Percentiles rank a stretch among this genome's conserved stretches.
Evolutionary conservation across 2,888 invertebrate genomes (phyloP).

Genomic region (Apantesis nais): DNA sequence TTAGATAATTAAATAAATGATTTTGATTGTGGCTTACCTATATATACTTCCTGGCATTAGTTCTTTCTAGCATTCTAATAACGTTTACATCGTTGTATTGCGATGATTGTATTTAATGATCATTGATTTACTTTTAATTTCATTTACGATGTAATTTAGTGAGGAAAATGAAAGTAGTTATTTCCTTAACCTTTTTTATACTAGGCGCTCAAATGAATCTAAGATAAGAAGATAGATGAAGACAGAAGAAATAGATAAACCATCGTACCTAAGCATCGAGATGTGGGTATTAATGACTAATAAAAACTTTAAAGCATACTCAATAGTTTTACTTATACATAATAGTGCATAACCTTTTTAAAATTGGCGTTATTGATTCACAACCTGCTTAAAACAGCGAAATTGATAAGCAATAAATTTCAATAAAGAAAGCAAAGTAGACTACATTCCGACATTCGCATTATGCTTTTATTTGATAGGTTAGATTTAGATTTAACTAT

Average conservation of each 20-base stretch:
- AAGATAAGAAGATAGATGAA: slow-evolving; percentile 75
- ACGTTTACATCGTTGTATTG: background rate
- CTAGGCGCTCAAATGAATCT: slow-evolving; percentile 79
- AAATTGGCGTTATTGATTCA: background rate
- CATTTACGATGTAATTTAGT: background rate
- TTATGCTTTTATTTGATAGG: too few relatives aligned
- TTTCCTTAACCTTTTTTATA: slow-evolving; percentile 65
- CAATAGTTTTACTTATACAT: slow-evolving; percentile 22
- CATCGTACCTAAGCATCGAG: slow-evolving; percentile 18
- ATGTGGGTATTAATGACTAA: slow-evolving; percentile 39
- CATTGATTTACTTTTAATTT: too few relatives aligned
- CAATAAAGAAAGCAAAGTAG: too few relatives aligned
- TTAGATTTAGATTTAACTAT: too few relatives aligned
- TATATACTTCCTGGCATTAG: background rate
- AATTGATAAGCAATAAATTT: too few relatives aligned
- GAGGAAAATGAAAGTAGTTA: slow-evolving; percentile 13
- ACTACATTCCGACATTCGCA: too few relatives aligned
- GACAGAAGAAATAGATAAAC: slow-evolving; percentile 17
- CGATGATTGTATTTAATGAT: background rate
- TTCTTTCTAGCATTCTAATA: background rate
- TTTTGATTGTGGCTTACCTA: background rate
- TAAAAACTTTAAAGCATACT: slow-evolving; percentile 32
- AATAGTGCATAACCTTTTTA: background rate
- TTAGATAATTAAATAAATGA: background rate
- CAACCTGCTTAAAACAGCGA: background rate